These are phyloP conservation scores for Percina caprodes DNA, from an alignment of 2,113 vertebrate genomes.

Conservation along the genomic window DNA sequence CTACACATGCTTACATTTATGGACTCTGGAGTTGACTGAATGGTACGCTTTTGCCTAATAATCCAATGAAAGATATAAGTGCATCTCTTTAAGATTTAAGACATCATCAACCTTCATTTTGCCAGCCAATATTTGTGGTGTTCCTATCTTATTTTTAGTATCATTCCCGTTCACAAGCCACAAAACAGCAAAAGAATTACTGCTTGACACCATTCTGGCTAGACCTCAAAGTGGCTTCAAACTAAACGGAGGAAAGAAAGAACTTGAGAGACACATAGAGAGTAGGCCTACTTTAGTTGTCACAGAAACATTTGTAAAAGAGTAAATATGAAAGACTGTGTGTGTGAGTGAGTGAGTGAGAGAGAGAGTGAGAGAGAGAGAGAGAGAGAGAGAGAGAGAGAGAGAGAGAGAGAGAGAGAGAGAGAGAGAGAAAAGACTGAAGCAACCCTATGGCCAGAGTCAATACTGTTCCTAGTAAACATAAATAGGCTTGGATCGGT, in stretches of 20 bases:
- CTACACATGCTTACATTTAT: neutral
- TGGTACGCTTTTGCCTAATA: neutral
- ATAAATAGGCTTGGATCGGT: conserved; percentile 67
- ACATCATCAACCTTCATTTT: neutral
- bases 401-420: neutral
- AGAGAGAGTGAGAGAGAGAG: neutral
- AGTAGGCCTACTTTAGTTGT: neutral
- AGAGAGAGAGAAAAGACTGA: conserved; percentile 22
- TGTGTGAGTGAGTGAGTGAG: neutral
- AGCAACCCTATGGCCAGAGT: conserved; percentile 64
- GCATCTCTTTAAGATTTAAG: neutral
- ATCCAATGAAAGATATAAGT: neutral
- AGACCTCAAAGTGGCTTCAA: conserved; percentile 8
- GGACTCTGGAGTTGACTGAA: neutral
- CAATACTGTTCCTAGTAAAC: conserved; percentile 68
- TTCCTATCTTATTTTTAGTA: neutral
- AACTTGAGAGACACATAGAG: neutral
- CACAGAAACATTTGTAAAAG: conserved; percentile 1
- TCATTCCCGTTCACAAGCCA: neutral
- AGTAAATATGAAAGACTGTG: neutral
- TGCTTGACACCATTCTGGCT: neutral
- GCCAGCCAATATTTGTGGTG: neutral
- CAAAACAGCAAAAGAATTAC: neutral
- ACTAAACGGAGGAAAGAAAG: neutral
- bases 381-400: neutral